phyloP scores from a whole-genome alignment of 1,140 invertebrate species.

The Conus betulinus region DNA sequence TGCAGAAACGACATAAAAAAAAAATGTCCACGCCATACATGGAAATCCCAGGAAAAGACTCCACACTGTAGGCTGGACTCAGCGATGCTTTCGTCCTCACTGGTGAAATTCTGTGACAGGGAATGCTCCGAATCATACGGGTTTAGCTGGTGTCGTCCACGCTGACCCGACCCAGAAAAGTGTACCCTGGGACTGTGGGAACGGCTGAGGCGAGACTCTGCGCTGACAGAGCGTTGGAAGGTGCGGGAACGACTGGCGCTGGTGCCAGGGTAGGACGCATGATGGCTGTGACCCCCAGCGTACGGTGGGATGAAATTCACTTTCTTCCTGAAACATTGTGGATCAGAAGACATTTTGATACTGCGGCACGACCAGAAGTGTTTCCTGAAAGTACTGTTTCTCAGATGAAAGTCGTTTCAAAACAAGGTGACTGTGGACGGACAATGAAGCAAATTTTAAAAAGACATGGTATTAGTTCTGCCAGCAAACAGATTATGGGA shows the following conservation, averaged over 20 bases:
- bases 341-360: too few relatives aligned
- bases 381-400: too few relatives aligned
- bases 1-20: too few relatives aligned
- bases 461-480: too few relatives aligned
- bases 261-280: conserved; percentile 34
- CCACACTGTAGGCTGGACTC: background rate
- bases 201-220: background rate
- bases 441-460: too few relatives aligned
- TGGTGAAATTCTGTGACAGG: background rate
- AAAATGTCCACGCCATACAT: too few relatives aligned
- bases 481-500: too few relatives aligned
- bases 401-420: too few relatives aligned
- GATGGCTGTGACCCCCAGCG: background rate
- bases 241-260: background rate
- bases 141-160: background rate
- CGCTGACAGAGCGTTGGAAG: background rate
- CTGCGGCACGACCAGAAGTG: too few relatives aligned
- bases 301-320: conserved; percentile 35
- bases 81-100: background rate
- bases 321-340: conserved; percentile 20
- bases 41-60: background rate
- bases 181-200: background rate
- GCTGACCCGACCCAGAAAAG: background rate
- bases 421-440: too few relatives aligned
- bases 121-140: background rate